Evolutionary conservation across 2,888 invertebrate species (phyloP), one percentile per base, ranked within the genome.

Genomic region (Globia sparganii): DNA sequence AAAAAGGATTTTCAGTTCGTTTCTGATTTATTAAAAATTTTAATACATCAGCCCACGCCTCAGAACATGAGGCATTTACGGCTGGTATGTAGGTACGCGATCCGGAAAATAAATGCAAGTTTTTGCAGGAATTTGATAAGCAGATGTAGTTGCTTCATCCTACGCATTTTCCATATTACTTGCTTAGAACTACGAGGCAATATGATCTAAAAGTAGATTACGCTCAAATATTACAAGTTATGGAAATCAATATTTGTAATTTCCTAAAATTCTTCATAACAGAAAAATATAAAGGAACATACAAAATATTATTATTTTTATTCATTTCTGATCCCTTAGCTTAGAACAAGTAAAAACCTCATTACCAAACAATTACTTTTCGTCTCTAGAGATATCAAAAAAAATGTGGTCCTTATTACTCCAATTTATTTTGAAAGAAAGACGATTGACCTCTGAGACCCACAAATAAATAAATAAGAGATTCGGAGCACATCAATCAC

Each of bases 401-500:
- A 43, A 58, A 70, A 65, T 21, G 1, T 37, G 43, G n/a, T 59
- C 62, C 66, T 56, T 74, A 81, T 62, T 75, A 72, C 56, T 61
- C 18, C 75, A 75, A 80, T 68, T 71, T 71, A 80, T 80, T 75
- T 65, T 34, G 40, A 75, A 31, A 9, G 46, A 40, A 74, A 64
- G 70, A 40, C 59, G 59, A 69, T 66, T 80, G 81, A 85, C 71
- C 68, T 56, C 15, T 18, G 34, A 59, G 37, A 21, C 37, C 31
- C 13, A 58, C 67, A 80, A 72, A 85, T 62, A 81, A 78, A 78
- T 65, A 83, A 80, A 75, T 58, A 80, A 68, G 46, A 73, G 25
- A 53, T 43, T 69, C 59, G 6, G 49, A 69, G 31, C 56, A 80
- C 68, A 82, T 80, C 71, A 75, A 80, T 82, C 81, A 72, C 49